phyloP scores from a whole-genome alignment of 2,888 invertebrate species.

The Linyphia triangularis region DNA sequence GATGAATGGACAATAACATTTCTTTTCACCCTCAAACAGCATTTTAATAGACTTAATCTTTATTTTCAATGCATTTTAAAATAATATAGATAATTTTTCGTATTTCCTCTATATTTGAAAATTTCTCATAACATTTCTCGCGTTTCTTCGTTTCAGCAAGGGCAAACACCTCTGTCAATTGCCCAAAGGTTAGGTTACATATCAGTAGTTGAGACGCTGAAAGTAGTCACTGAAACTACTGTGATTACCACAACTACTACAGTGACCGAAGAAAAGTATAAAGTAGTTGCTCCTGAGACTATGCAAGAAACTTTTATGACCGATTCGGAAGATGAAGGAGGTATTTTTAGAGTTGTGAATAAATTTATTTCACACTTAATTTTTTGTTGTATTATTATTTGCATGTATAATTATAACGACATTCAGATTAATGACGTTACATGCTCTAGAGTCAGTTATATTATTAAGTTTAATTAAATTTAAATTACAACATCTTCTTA shows the following conservation, averaged over 20 bases:
- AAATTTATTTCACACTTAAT: background rate
- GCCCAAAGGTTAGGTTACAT: conserved; percentile 99
- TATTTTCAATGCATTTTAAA: background rate
- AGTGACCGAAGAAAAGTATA: conserved; percentile 95
- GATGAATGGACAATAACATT: too few species aligned
- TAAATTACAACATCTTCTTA: background rate
- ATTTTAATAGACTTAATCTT: background rate
- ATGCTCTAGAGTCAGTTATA: background rate
- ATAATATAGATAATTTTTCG: too few species aligned
- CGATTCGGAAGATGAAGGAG: conserved; percentile 99
- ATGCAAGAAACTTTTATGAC: conserved; percentile 99
- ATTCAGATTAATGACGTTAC: background rate
- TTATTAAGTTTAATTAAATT: too few species aligned
- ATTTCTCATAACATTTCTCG: background rate
- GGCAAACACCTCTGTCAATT: conserved; percentile 97
- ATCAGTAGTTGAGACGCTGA: conserved; percentile 97
- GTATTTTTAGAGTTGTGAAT: conserved; percentile 81
- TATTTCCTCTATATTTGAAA: background rate
- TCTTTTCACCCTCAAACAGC: background rate
- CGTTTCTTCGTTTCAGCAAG: conserved; percentile 84
- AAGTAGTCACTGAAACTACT: conserved; percentile 94
- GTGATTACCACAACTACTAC: conserved; percentile 85
- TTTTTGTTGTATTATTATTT: too few species aligned
- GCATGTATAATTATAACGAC: background rate
- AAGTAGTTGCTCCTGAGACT: conserved; percentile 98